Evolutionary conservation across 2,888 invertebrate species (phyloP), one percentile per base, ranked within the genome.

Genomic region (Caprella mutica): DNA sequence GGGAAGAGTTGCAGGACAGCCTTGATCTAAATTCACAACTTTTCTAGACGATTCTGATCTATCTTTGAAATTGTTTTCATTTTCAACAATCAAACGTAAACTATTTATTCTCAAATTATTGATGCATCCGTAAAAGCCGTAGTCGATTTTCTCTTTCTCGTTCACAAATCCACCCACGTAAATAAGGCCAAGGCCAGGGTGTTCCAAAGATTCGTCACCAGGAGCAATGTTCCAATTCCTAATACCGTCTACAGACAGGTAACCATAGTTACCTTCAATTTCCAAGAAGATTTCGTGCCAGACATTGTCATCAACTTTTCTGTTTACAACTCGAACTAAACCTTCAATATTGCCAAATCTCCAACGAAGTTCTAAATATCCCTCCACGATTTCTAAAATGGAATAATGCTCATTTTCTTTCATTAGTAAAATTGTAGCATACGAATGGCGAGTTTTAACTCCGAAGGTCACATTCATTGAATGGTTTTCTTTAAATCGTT

Each of bases 261-360:
- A 81, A 39, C 86, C 86, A 70, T 79, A 81, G 68, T 85, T 88
- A 26, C 86, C 84, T 67, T 86, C 82, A 26, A 91, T 79, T 72
- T 90, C 88, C 59, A 94, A 75, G 39, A 82, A 78, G 27, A 82
- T 78, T 68, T 26, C 78, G 71, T 90, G 90, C 90, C 90, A 90
- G 66, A 81, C 79, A 5, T 89, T 88, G 70, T 90, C 88, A 27
- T 85, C 82, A n/a, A 88, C 79, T 68, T 80, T 80, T n/a, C 82
- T 76, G 58, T 83, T 82, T 29, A 82, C 80, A 2, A 87, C 84
- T 63, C 85, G 79, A 29, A 91, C 84, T 54, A 84, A 75, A 35
- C 88, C 91, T 73, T 86, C 86, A 5, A 94, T 96, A 66, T 86
- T 85, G 21, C 96, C 96, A 66, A 93, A 80, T 72, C 96, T 89